phyloP scores from a whole-genome alignment of 2,797 vertebrate genomes.

The Myripristis murdjan region DNA sequence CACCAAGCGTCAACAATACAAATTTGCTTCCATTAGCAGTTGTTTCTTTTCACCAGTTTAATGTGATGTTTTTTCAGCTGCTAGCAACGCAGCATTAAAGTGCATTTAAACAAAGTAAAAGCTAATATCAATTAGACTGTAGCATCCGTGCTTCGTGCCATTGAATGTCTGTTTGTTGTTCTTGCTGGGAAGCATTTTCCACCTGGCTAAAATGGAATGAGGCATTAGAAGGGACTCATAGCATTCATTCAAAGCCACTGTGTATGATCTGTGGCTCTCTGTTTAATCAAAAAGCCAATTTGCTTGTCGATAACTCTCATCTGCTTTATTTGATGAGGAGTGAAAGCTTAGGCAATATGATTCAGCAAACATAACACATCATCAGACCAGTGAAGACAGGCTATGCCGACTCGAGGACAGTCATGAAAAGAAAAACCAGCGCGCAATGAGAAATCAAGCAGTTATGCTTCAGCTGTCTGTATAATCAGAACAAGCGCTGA shows the following conservation, averaged over 20 bases:
- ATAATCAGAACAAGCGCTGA: neutral
- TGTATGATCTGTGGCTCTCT: conserved; percentile 22
- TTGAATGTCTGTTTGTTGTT: conserved; percentile 43
- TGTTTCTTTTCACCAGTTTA: conserved; percentile 42
- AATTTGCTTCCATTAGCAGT: conserved; percentile 61
- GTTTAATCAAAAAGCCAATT: conserved; percentile 38
- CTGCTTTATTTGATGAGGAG: conserved; percentile 14
- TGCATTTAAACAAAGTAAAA: conserved; percentile 52
- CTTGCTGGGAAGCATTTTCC: conserved; percentile 18
- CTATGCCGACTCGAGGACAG: neutral
- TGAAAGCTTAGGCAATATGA: neutral
- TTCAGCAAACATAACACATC: neutral
- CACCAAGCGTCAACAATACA: conserved; percentile 49
- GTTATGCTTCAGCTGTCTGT: neutral
- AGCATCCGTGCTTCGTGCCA: conserved; percentile 5
- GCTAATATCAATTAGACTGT: conserved; percentile 40
- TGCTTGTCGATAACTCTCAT: conserved; percentile 6
- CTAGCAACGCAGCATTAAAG: conserved; percentile 40
- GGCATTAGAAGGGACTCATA: conserved; percentile 19
- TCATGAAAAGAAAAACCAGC: neutral
- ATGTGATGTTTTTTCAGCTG: conserved; percentile 53
- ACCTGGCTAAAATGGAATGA: conserved; percentile 36
- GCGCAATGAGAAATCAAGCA: neutral
- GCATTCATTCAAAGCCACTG: conserved; percentile 1
- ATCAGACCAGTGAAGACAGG: conserved; percentile 1